Percentiles rank a stretch among this genome's conserved stretches.
Evolutionary conservation across 1,140 invertebrate genomes (phyloP).

Genomic region (Bombus polaris): DNA sequence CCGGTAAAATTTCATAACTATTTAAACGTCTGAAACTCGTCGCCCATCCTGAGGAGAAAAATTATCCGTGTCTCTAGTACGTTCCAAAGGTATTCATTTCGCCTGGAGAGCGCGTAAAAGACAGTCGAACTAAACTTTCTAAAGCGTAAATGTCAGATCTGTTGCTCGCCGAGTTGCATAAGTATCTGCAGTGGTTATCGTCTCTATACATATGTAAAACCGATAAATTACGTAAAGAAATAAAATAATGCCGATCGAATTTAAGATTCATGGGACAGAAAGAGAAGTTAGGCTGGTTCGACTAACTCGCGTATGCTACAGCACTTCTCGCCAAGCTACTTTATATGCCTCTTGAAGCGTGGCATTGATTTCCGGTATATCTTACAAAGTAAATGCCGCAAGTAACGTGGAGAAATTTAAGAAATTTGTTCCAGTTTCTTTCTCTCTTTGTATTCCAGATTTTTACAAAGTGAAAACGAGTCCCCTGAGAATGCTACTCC

Average conservation of each 20-base stretch:
- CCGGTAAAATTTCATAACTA: slow-evolving; percentile 41
- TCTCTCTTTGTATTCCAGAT: background rate
- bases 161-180: slow-evolving; percentile 69
- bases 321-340: background rate
- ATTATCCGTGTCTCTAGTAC: background rate
- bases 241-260: slow-evolving; percentile 60
- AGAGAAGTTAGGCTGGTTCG: slow-evolving; percentile 41
- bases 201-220: slow-evolving; percentile 12
- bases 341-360: slow-evolving; percentile 37
- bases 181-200: slow-evolving; percentile 56
- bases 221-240: slow-evolving; percentile 68
- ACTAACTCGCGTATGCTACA: slow-evolving; percentile 17
- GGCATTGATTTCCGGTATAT: slow-evolving; percentile 40
- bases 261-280: slow-evolving; percentile 7
- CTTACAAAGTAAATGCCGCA: slow-evolving; percentile 9
- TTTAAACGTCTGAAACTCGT: slow-evolving; percentile 21
- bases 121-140: slow-evolving; percentile 75
- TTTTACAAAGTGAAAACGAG: slow-evolving; percentile 3
- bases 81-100: slow-evolving; percentile 13
- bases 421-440: slow-evolving; percentile 29
- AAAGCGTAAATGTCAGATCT: slow-evolving; percentile 81
- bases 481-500: background rate
- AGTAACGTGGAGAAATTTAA: slow-evolving; percentile 38
- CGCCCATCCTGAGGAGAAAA: slow-evolving; percentile 10
- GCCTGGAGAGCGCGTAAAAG: slow-evolving; percentile 63